These are phyloP conservation scores for Xenopus borealis DNA, from an alignment of 2,113 vertebrate species.

Conservation along the genomic window DNA sequence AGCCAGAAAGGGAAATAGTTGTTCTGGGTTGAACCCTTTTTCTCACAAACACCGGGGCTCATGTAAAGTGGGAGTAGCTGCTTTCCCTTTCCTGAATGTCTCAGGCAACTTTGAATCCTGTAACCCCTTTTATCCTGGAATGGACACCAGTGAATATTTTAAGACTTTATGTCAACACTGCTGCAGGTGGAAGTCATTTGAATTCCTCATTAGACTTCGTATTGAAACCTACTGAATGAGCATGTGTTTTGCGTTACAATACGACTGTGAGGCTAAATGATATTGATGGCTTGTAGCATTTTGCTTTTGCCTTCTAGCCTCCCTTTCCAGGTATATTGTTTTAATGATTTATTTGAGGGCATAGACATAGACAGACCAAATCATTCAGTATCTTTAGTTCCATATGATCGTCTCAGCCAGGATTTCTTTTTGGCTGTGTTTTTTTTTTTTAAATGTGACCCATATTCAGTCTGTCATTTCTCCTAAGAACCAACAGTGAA, in stretches of 20 bases:
- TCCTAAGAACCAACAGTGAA: too few relatives aligned
- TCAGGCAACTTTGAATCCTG: background rate
- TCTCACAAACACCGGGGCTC: background rate
- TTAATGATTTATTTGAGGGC: too few relatives aligned
- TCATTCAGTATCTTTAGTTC: too few relatives aligned
- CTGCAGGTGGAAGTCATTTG: background rate
- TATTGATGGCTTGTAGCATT: background rate
- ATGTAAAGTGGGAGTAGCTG: background rate
- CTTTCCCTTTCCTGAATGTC: constrained; percentile 9
- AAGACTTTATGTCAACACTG: background rate
- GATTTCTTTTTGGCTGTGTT: too few relatives aligned
- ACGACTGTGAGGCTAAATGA: background rate
- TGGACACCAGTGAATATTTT: background rate
- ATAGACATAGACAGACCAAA: too few relatives aligned
- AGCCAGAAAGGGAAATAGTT: constrained; percentile 20
- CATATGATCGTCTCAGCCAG: too few relatives aligned
- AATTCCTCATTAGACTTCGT: background rate
- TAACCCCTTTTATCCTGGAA: background rate
- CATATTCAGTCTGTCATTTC: too few relatives aligned
- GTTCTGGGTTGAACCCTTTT: constrained; percentile 1
- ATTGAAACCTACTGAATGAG: background rate
- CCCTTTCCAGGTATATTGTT: too few relatives aligned
- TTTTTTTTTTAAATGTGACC: too few relatives aligned
- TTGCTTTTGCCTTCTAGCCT: background rate
- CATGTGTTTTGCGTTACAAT: background rate